Base-by-base conservation (phyloP, 2,888 invertebrate genomes). In the Cantharis rustica region DNA sequence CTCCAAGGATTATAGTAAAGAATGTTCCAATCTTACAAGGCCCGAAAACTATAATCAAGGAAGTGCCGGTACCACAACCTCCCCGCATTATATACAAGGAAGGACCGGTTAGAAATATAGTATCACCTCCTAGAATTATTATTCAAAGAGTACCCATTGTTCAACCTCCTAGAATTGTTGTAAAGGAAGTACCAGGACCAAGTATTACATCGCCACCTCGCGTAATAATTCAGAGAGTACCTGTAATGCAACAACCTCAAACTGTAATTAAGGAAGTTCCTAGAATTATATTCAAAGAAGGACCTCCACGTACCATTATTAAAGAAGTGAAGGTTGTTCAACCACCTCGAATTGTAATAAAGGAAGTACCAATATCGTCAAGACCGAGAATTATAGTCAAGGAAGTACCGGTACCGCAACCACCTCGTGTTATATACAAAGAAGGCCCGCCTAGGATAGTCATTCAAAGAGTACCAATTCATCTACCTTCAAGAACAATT, bases 251-350 rank as follows among this genome's bases (percentile, higher is more conserved):
- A 62, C 73, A 66, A 20, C 27, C 75, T 26, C 47, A 64, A 27
- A 66, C 69, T 16, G 31, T 75, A 62, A 31, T 74, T 10, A 76
- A 74, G 63, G 72, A 78, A 71, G 62, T 78, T 2, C 75, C 78
- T 9, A 69, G 74, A 13, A 27, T 71, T 27, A 16, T 78, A 3
- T 69, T 71, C 1, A 64, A 75, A 15, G 61, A 68, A 62, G 66
- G 68, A 27, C 76, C 75, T 15, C 73, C 77, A 10, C 26, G 61
- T 16, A 64, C 64, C 7, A 69, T 75, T 16, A 64, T 72, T 27
- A 75, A 72, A 20, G 70, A 72, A 68, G 61, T 75, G 16, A 75
- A 75, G 1, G 72, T 78, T 64, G 31, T 47, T 17, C 76, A 69
- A 47, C 62, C 73, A 26, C 69, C 73, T 2, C 15, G 20, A 64